Evolutionary conservation across 2,888 invertebrate genomes (phyloP), one percentile per base, ranked within the genome.

Genomic region (Eumacrocentrus americanus): DNA sequence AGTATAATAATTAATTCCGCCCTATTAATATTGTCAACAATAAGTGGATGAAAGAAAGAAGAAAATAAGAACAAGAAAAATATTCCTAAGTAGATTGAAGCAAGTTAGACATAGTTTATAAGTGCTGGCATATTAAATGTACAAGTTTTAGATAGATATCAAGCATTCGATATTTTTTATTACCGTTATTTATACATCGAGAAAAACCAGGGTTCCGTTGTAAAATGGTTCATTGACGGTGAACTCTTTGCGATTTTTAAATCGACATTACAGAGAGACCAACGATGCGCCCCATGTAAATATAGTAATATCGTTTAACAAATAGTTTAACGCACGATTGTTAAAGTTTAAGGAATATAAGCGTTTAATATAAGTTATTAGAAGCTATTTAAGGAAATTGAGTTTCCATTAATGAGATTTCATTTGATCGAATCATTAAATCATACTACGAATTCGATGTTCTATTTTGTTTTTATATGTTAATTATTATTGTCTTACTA

Each of bases 1-100:
- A 22, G 9, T 47, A 37, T 55, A 25, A 40, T 55, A 61, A 60
- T 55, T 52, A 44, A 64, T 63, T 64, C 64, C 63, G 66, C 66
- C 64, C 64, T 61, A 60, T 60, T 42, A 53, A 61, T 29, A 29
- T 62, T 64, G 56, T 62, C 60, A 64, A 63, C 50, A 60, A 53
- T 60, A 64, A 42, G 7, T 11, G 1, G 35, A 62, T 40, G 58
- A 60, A 63, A 53, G 57, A 20, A 56, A 25, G 48, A 40, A 34
- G 3, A 58, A 34, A 29, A 38, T 37, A 42, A 20, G 22, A 59
- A 25, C 40, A 44, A 56, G 12, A 47, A 51, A 16, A 54, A 47
- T 58, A 37, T 53, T 57, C 12, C 18, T 12, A 61, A 62, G 51
- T 68, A 65, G 67, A 60, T 70, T 68, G 67, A 57, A 63, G 58